Evolutionary conservation across 2,797 vertebrate genomes (phyloP).

Genomic region (Sebastes oblongus): DNA sequence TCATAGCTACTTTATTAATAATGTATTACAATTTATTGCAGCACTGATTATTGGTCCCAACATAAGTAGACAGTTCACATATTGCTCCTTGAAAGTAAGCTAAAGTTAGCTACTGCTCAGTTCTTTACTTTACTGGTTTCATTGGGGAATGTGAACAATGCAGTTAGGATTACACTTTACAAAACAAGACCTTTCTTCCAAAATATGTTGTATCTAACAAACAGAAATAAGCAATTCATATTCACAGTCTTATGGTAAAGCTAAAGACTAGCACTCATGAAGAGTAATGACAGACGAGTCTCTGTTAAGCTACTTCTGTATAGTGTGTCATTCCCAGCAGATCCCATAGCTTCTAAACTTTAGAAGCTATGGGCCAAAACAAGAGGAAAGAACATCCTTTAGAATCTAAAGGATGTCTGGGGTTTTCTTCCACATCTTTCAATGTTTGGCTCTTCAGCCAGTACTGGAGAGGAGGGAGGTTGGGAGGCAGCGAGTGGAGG

Average conservation of each 20-base stretch:
- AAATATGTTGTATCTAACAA: neutral
- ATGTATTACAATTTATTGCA: neutral
- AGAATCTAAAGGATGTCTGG: conserved; percentile 16
- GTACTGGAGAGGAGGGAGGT: conserved; percentile 29
- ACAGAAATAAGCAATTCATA: neutral
- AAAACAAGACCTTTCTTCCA: neutral
- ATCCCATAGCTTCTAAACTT: conserved; percentile 13
- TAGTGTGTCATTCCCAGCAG: conserved; percentile 1
- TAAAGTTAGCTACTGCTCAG: neutral
- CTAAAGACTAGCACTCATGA: neutral
- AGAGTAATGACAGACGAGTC: neutral
- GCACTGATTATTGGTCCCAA: neutral
- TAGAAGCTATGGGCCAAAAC: no score
- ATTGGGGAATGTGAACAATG: neutral
- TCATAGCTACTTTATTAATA: neutral
- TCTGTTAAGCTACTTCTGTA: conserved; percentile 16
- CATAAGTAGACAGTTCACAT: neutral
- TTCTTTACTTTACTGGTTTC: neutral
- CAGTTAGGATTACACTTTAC: neutral
- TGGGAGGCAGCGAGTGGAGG: conserved; percentile 31
- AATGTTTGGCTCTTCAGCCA: conserved; percentile 33
- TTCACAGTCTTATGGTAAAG: neutral
- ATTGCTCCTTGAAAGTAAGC: neutral
- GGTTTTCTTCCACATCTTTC: conserved; percentile 42
- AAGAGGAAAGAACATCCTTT: no score